A percentile compares a stretch with the other conserved stretches of the same genome.
phyloP scores from a whole-genome alignment of 2,113 vertebrate genomes.

The Globicephala melas region DNA sequence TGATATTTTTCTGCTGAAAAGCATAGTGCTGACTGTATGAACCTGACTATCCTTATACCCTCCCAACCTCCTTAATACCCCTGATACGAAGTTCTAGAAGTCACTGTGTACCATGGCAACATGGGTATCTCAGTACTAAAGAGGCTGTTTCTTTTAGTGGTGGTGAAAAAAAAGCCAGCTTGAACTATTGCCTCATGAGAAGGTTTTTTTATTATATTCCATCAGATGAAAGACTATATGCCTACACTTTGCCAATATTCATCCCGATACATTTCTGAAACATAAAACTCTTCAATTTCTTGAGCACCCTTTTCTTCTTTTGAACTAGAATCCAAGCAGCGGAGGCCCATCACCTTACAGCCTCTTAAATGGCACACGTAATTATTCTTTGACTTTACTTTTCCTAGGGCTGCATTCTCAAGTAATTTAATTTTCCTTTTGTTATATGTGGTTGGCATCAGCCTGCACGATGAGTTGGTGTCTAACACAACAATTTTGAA shows the following conservation, averaged over 20 bases:
- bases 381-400: slow-evolving; percentile 49
- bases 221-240: slow-evolving; percentile 30
- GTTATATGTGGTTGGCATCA: slow-evolving; percentile 19
- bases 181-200: neutral
- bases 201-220: neutral
- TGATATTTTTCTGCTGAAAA: neutral
- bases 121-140: neutral
- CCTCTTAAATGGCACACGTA: slow-evolving; percentile 47
- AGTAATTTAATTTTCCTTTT: slow-evolving; percentile 46
- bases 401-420: slow-evolving; percentile 26
- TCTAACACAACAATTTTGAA: slow-evolving; percentile 44
- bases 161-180: neutral
- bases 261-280: neutral
- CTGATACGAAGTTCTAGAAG: neutral
- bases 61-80: neutral
- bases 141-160: neutral
- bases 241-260: neutral
- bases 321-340: slow-evolving; percentile 47
- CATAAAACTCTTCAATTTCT: neutral
- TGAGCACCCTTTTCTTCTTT: slow-evolving; percentile 21
- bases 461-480: neutral
- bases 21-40: neutral
- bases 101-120: neutral
- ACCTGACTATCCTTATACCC: neutral
- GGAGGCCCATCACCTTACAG: slow-evolving; percentile 22